Evolutionary conservation across 2,888 invertebrate species (phyloP).

Genomic region (Neoaliturus tenellus): DNA sequence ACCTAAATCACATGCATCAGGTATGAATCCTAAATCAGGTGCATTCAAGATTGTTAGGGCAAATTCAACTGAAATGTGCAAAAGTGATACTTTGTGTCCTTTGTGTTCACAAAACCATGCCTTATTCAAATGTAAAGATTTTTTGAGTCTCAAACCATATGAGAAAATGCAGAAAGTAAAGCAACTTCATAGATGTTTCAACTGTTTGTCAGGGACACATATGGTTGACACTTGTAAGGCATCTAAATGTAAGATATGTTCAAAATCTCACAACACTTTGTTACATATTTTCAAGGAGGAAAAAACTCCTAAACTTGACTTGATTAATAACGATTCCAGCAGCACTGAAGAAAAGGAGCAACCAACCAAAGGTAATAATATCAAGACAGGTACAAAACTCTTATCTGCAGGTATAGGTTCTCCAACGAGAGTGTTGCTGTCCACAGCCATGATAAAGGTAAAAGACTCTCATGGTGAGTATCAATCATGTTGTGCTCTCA

Average conservation of each 20-base stretch:
- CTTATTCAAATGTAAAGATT: constrained; percentile 8
- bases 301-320: background rate
- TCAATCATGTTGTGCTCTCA: background rate
- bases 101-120: background rate
- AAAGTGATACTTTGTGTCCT: background rate
- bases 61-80: constrained; percentile 19
- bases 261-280: background rate
- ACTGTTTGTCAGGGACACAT: background rate
- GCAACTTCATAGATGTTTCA: background rate
- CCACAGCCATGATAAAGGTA: background rate
- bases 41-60: background rate
- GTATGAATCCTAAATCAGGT: no score
- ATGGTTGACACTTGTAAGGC: background rate
- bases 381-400: background rate
- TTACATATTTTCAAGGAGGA: background rate
- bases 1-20: no score
- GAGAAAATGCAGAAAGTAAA: background rate
- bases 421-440: background rate
- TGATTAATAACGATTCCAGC: background rate
- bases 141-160: background rate
- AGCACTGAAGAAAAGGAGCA: background rate
- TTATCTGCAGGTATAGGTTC: background rate
- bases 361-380: background rate
- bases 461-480: background rate
- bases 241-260: background rate